Conservation (phyloP, 1,140 invertebrate species). For the Tetragonula clypearis region DNA sequence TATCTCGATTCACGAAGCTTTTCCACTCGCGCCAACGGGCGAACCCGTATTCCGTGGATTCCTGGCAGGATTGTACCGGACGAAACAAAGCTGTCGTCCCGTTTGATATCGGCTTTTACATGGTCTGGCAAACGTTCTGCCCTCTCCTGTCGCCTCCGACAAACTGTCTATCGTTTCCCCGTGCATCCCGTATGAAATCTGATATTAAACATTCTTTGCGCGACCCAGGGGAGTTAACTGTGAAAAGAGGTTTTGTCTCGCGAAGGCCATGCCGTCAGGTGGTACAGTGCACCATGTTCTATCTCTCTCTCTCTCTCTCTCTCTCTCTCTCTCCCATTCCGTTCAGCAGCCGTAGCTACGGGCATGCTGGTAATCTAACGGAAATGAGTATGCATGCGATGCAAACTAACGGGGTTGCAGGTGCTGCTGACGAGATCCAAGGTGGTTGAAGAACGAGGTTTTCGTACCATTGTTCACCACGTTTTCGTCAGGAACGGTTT, state of each 20-base stretch:
- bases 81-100: conserved; percentile 80
- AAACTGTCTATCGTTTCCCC: conserved; percentile 38
- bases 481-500: neutral
- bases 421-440: conserved; percentile 13
- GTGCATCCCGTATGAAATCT: conserved; percentile 76
- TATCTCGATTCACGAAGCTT: conserved; percentile 24
- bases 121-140: conserved; percentile 47
- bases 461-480: neutral
- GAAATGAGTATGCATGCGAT: conserved; percentile 36
- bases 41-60: conserved; percentile 66
- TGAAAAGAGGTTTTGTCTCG: conserved; percentile 70
- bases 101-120: conserved; percentile 80
- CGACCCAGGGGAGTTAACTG: conserved; percentile 64
- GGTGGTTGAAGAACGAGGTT: neutral
- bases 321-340: neutral
- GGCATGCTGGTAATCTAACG: conserved; percentile 20
- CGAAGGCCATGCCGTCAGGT: conserved; percentile 33
- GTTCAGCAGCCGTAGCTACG: neutral
- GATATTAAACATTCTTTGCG: conserved; percentile 81
- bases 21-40: conserved; percentile 19
- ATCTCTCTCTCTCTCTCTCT: neutral
- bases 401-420: conserved; percentile 10
- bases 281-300: neutral
- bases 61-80: conserved; percentile 75
- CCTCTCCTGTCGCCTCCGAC: conserved; percentile 30